These are phyloP conservation scores for Phyllotis vaccarum DNA, from an alignment of 2,797 vertebrate species.

Conservation along the genomic window DNA sequence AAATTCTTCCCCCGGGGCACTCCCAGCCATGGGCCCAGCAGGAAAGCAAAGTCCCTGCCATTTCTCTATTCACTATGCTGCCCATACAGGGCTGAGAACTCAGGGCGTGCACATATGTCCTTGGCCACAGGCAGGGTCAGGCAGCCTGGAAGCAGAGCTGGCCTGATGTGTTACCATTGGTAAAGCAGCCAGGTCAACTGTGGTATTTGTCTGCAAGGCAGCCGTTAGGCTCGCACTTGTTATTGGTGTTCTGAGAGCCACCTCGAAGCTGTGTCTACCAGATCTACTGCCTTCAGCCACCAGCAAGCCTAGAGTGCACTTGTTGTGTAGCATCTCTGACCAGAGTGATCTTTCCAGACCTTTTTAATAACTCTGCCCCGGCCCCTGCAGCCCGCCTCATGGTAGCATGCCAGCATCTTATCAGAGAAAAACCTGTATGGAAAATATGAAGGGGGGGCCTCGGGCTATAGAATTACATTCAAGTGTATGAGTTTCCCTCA, in stretches of 20 bases:
- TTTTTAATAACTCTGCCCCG: not conserved
- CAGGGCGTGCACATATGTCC: fast-evolving
- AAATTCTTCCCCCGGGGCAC: not conserved
- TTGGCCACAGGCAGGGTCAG: not conserved
- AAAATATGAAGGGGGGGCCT: not conserved
- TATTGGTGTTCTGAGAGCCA: not conserved
- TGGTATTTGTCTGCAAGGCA: fast-evolving
- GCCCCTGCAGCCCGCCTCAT: not conserved
- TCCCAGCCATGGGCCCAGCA: not conserved
- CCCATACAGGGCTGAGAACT: not conserved
- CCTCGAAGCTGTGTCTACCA: not conserved
- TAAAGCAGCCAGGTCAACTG: fast-evolving
- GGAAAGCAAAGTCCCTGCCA: too few species aligned
- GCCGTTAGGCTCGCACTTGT: not conserved
- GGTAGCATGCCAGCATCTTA: not conserved
- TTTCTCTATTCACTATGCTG: fast-evolving
- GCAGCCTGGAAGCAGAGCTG: not conserved
- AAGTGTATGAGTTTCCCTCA: not conserved
- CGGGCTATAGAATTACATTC: not conserved
- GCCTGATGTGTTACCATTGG: not conserved
- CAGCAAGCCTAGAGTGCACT: not conserved
- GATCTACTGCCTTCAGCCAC: not conserved
- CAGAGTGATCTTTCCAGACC: not conserved
- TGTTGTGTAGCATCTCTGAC: not conserved
- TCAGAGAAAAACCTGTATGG: not conserved